A percentile compares a stretch with the other conserved stretches of the same genome.
phyloP scores from a whole-genome alignment of 2,888 invertebrate genomes.

The Liposcelis brunnea region DNA sequence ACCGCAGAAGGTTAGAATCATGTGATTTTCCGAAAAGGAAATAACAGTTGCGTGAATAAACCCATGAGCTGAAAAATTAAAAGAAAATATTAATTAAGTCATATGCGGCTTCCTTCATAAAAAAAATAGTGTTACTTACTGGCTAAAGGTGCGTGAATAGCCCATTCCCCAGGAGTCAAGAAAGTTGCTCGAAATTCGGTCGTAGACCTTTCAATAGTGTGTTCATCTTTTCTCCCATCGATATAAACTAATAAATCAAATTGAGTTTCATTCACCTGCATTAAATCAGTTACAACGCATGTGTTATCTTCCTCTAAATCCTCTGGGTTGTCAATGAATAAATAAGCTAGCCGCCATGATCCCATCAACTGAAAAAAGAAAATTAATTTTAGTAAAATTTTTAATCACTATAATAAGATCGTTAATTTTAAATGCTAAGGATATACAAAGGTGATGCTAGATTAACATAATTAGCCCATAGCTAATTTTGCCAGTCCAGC shows the following conservation, averaged over 20 bases:
- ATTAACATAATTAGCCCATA: too few species aligned
- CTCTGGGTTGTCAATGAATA: background rate
- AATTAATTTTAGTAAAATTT: background rate
- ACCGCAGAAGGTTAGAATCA: background rate
- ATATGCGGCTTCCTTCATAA: too few species aligned
- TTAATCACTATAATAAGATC: too few species aligned
- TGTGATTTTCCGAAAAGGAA: background rate
- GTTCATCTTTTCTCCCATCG: background rate
- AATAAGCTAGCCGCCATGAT: slow-evolving; percentile 5
- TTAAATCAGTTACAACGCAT: background rate
- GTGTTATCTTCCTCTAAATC: slow-evolving; percentile 4
- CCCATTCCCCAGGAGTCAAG: slow-evolving; percentile 4
- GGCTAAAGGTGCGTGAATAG: background rate
- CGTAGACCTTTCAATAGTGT: slow-evolving; percentile 1
- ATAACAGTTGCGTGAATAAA: slow-evolving; percentile 3
- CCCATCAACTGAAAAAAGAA: background rate
- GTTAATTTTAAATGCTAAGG: too few species aligned
- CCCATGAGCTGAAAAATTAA: background rate
- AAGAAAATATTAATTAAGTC: too few species aligned
- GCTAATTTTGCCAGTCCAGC: too few species aligned
- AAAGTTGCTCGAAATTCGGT: background rate
- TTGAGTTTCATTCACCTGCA: background rate
- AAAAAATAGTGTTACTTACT: slow-evolving; percentile 3
- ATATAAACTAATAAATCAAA: background rate
- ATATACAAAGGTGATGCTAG: too few species aligned